Conservation (phyloP, 1,140 invertebrate species). For the Bradynema listronoti region DNA sequence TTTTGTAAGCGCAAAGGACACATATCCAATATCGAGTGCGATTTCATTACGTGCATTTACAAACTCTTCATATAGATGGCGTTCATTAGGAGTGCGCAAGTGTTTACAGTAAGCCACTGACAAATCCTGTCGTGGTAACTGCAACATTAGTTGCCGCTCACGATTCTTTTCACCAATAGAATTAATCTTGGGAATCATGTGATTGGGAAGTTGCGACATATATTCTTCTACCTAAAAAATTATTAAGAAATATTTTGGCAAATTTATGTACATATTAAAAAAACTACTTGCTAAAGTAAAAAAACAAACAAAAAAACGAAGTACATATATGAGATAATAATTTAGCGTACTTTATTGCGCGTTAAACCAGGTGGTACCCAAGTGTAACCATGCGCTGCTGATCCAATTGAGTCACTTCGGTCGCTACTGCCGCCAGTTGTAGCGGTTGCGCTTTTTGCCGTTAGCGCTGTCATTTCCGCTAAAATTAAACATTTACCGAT, state of each 20-base stretch:
- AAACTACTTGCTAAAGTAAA: neutral
- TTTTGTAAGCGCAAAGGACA: conserved; percentile 41
- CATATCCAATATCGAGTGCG: conserved; percentile 81
- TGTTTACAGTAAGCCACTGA: conserved; percentile 79
- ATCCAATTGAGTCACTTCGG: conserved; percentile 38
- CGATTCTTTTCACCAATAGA: conserved; percentile 72
- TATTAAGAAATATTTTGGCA: neutral
- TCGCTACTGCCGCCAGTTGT: conserved; percentile 23
- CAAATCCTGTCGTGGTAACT: conserved; percentile 82
- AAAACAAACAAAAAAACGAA: conserved; percentile 22
- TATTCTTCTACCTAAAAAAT: conserved; percentile 66
- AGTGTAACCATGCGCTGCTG: conserved; percentile 51
- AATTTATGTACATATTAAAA: conserved; percentile 2
- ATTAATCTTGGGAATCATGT: conserved; percentile 70
- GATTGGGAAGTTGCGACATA: conserved; percentile 70
- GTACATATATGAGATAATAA: no score
- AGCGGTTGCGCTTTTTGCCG: conserved; percentile 19
- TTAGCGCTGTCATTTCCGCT: conserved; percentile 35
- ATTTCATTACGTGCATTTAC: conserved; percentile 83
- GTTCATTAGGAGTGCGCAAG: conserved; percentile 62
- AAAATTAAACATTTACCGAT: no score
- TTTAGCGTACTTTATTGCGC: conserved; percentile 50
- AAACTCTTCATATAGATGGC: conserved; percentile 66
- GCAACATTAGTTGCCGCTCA: conserved; percentile 74
- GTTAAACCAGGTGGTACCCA: conserved; percentile 56